Evolutionary conservation across 2,797 vertebrate species (phyloP), one percentile per base, ranked within the genome.

Genomic region (Mus minutoides): DNA sequence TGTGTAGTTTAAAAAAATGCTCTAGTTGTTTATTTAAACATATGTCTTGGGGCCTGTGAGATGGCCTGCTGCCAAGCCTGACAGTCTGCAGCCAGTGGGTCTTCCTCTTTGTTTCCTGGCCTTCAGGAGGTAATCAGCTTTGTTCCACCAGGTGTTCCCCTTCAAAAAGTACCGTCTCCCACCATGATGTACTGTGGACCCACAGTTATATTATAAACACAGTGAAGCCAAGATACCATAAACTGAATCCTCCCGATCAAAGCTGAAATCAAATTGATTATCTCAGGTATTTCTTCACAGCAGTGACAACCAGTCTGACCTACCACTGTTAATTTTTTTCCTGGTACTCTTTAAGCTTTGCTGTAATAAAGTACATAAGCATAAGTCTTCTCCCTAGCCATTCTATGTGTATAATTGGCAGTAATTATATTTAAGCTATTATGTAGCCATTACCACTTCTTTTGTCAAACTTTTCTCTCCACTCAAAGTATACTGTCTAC

Each of bases 21-120:
- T 75, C 31, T 77, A 29, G 60, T 71, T 78, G 83, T 71, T 91
- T 88, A 64, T 88, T 90, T 96, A 94, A 94, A 90, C 13, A 22
- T 14, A 7, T 40, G 62, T 82, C 79, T 56, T 54, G 85, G 22
- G 85, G 6, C n/a, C 49, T 40, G 37, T 75, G 86, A 88, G 54
- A 75, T 75, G 26, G 52, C 37, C 37, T 54, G 17, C 85, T 54
- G 24, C 52, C 34, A 19, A 37, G 4, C 46, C 64, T 69, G 34
- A 54, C 34, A 3, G 4, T n/a, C 16, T 56, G 52, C 21, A 8
- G 21, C 24, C 29, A 69, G 46, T n/a, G 16, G 83, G 24, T 40
- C 34, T 82, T 79, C 46, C 34, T 79, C 46, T 78, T 58, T 34
- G 31, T 49, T n/a, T 46, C 62, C 37, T 71, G 77, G 19, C 19